Evolutionary conservation across 2,888 invertebrate species (phyloP).

Genomic region (Opisthograptis luteolata): DNA sequence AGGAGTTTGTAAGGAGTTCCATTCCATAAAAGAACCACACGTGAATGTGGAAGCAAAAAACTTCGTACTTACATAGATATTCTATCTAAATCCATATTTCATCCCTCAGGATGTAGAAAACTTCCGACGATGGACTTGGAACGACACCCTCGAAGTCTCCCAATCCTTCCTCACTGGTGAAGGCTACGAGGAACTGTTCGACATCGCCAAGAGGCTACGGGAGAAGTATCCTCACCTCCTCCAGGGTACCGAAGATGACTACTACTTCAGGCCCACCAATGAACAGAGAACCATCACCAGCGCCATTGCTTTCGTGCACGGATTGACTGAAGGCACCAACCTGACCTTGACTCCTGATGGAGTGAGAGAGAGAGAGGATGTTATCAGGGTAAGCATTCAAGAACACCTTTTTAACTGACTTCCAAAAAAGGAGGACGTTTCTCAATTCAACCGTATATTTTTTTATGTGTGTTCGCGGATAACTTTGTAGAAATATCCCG

Average conservation of each 20-base stretch:
- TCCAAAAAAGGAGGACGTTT: too few species aligned
- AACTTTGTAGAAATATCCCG: too few species aligned
- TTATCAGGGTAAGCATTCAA: constrained; percentile 60
- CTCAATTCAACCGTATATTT: too few species aligned
- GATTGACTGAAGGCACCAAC: constrained; percentile 59
- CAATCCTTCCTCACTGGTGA: constrained; percentile 83
- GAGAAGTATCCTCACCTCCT: constrained; percentile 70
- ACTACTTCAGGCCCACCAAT: constrained; percentile 86
- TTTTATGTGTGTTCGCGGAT: too few species aligned
- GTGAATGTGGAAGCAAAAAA: too few species aligned
- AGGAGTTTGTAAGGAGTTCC: too few species aligned
- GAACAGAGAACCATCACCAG: constrained; percentile 85
- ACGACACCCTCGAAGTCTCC: constrained; percentile 82
- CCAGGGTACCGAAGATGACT: constrained; percentile 65
- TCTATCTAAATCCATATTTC: too few species aligned
- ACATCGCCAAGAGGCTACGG: constrained; percentile 77
- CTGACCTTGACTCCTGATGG: constrained; percentile 53
- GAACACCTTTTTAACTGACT: background rate
- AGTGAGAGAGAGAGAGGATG: constrained; percentile 53
- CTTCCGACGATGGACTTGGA: constrained; percentile 87
- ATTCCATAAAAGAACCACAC: too few species aligned
- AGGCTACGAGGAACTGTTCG: constrained; percentile 87
- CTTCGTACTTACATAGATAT: too few species aligned
- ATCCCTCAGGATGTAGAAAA: constrained; percentile 85
- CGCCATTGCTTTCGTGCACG: constrained; percentile 85